Evolutionary conservation across 2,888 invertebrate genomes (phyloP), one percentile per base, ranked within the genome.

Genomic region (Geotrupes spiniger): DNA sequence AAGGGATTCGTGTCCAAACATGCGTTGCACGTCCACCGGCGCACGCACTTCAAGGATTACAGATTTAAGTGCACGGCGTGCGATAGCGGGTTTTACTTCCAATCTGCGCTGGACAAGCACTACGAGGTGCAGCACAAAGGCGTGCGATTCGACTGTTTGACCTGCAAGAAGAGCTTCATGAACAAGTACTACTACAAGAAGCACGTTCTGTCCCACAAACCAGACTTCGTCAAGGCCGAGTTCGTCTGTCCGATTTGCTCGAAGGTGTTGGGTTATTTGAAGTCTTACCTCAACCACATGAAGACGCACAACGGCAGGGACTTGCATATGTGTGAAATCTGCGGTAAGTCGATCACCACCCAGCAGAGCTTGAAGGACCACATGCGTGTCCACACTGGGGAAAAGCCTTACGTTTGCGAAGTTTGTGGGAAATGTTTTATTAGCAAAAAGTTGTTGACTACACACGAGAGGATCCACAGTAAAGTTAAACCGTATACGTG

Each of bases 141-240:
- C 4, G n/a, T 45, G 9, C 10, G 38, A 28, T 45, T 38, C 25
- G 21, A 21, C 38, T 76, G 76, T 51, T 61, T 39, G 46, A 12
- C 26, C 5, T 56, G 76, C 53, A 72, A 72, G n/a, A 76, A 76
- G 51, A 65, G 72, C 0, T 77, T 75, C 41, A 74, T 72, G 0
- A 64, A 74, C 28, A 73, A 72, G 49, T 36, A 46, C 21, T 31
- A 44, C 40, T 52, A 57, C 28, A 40, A 51, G 27, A 54, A 54
- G 17, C 41, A 55, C 29, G 41, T 41, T 4, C 11, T 15, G 9
- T 42, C 36, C 3, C 46, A 46, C 21, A 28, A 28, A 27, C 21
- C 28, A 15, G 36, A 36, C 28, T 36, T 37, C 25, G 27, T 36
- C 15, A 36, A 25, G 15, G 41, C 15, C 16, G 31, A 36, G 6